These are phyloP conservation scores for Drosophila birchii DNA, from an alignment of 2,888 invertebrate species.

Conservation along the genomic window DNA sequence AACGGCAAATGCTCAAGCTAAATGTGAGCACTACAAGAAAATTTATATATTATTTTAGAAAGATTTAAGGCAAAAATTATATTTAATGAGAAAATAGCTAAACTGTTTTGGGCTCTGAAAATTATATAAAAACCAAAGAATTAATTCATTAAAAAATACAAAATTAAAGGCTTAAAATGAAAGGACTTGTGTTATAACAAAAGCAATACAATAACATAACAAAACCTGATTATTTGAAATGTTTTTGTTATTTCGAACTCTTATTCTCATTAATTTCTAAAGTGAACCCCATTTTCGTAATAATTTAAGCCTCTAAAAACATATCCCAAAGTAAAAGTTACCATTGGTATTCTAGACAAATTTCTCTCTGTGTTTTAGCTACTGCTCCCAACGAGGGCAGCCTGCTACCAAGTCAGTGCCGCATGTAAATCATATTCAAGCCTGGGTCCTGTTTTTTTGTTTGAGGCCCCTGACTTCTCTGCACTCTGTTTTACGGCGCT, in stretches of 20 bases:
- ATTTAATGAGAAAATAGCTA: background rate
- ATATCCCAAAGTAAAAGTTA: background rate
- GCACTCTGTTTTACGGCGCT: conserved; percentile 60
- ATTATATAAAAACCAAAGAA: too few species aligned
- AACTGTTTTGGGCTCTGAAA: background rate
- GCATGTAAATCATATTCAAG: conserved; percentile 75
- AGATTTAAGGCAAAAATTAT: background rate
- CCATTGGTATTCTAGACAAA: background rate
- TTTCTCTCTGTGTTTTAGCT: conserved; percentile 1
- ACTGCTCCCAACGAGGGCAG: conserved; percentile 19
- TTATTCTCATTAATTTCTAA: background rate
- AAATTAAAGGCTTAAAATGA: background rate
- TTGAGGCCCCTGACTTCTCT: conserved; percentile 6
- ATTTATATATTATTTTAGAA: background rate
- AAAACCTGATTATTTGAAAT: too few species aligned
- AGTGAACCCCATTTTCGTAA: background rate
- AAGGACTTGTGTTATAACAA: too few species aligned
- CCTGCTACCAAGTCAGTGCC: conserved; percentile 46
- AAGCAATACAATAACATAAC: too few species aligned
- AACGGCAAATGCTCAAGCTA: conserved; percentile 65
- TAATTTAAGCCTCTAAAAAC: background rate
- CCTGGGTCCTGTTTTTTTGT: conserved; percentile 26
- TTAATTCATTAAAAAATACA: background rate
- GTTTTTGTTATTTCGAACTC: background rate
- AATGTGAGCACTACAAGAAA: conserved; percentile 24